Percentiles rank a stretch among this genome's conserved stretches.
Evolutionary conservation across 2,113 vertebrate species (phyloP).

Genomic region (Uria aalge): DNA sequence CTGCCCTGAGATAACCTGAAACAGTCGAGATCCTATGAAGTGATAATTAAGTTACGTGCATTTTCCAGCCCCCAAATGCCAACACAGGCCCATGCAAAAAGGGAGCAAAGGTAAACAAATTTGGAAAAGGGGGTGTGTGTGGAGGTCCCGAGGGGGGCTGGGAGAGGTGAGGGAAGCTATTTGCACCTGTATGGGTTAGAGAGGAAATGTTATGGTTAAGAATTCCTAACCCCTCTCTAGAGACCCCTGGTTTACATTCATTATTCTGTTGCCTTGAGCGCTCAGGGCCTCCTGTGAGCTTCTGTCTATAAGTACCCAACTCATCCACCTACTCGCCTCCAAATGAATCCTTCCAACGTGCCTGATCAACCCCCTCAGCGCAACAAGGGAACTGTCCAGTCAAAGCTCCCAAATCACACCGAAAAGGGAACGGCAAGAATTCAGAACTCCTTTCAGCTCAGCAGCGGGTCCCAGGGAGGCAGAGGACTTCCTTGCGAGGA

Average conservation of each 20-base stretch:
- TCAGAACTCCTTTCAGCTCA: not conserved
- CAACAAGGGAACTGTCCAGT: not conserved
- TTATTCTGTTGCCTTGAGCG: conserved; percentile 79
- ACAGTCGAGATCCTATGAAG: not conserved
- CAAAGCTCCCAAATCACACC: not conserved
- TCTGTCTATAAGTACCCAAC: conserved; percentile 35
- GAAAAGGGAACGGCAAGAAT: not conserved
- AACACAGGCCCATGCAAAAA: not conserved
- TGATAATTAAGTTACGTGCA: not conserved
- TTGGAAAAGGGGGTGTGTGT: not conserved
- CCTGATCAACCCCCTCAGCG: not conserved
- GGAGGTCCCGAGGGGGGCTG: not conserved
- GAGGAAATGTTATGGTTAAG: conserved; percentile 69
- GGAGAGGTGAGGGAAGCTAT: not conserved
- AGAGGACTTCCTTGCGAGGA: not conserved
- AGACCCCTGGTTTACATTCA: conserved; percentile 80
- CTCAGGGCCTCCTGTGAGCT: conserved; percentile 19
- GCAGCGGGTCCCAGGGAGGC: not conserved
- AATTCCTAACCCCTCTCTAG: conserved; percentile 74
- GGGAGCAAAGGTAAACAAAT: not conserved
- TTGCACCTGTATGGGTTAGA: conserved; percentile 55
- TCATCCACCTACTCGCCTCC: conserved; percentile 26
- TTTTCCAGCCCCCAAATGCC: not conserved
- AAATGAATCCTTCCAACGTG: not conserved
- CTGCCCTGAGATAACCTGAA: not conserved